Evolutionary conservation across 2,888 invertebrate species (phyloP).

Genomic region (Aelia acuminata): DNA sequence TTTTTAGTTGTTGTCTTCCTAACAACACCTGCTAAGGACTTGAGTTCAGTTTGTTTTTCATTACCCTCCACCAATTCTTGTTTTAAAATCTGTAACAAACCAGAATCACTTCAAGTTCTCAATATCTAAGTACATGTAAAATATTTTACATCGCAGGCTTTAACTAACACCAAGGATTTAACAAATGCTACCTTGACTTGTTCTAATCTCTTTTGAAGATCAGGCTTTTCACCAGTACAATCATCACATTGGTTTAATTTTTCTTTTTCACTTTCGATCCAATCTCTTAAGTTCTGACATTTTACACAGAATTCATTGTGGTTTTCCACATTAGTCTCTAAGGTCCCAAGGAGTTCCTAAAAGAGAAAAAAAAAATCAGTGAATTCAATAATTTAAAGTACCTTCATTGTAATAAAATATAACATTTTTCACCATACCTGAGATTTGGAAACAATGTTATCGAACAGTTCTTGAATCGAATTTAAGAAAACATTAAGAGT

Average conservation of each 20-base stretch:
- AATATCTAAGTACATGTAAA: not conserved
- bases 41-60: conserved; percentile 78
- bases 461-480: conserved; percentile 90
- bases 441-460: conserved; percentile 88
- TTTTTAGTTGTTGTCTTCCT: conserved; percentile 85
- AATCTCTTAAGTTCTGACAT: conserved; percentile 84
- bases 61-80: conserved; percentile 78
- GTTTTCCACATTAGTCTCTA: conserved; percentile 88
- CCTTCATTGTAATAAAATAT: not conserved
- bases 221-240: conserved; percentile 86
- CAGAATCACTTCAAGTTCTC: not conserved
- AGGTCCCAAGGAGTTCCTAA: conserved; percentile 82
- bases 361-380: conserved; percentile 50
- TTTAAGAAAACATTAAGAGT: conserved; percentile 88
- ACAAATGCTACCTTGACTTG: conserved; percentile 70
- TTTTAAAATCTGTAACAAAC: conserved; percentile 72
- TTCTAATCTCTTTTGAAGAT: conserved; percentile 81
- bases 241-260: conserved; percentile 86
- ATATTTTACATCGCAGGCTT: not conserved
- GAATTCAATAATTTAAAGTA: not conserved
- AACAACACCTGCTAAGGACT: conserved; percentile 77
- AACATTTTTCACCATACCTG: conserved; percentile 70
- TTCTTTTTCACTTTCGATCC: conserved; percentile 85
- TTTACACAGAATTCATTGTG: conserved; percentile 85
- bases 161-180: not conserved